Base-by-base conservation (phyloP, 2,113 vertebrate genomes). In the Mus spicilegus region DNA sequence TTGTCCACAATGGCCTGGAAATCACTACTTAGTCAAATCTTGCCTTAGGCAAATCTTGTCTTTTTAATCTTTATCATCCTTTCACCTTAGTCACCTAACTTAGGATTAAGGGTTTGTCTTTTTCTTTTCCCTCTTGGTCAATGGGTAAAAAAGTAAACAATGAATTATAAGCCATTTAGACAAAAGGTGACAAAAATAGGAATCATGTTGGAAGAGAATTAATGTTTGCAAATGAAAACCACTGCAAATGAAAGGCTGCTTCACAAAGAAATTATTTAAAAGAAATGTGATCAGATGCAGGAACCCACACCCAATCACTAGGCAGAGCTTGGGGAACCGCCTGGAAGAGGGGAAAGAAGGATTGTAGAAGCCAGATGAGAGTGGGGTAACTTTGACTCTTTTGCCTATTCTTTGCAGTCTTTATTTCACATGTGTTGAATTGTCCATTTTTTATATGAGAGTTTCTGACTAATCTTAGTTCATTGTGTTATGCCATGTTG, bases 41-140 rank as follows among this genome's bases (percentile, higher is more conserved):
- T 36, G 65, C 33, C n/a, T 69, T 87, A 5, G 3, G 7, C 6
- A 12, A 72, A 13, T 16, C 5, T n/a, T 22, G 46, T 42, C 46
- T 3, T 72, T 87, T 51, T 16, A 72, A 39, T 39, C 33, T 87
- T 19, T 22, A 2, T 0, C 20, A 56, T 56, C 33, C 33, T 70
- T 36, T 22, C 36, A 6, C 20, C 20, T 54, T 4, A 17, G 13
- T n/a, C 13, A 72, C 6, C 12, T 19, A 72, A 26, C 1, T 10
- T 72, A 72, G 20, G 39, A 72, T 28, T 87, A 7, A 1, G 69
- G 2, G 14, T 2, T 20, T 28, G 12, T 39, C 0, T 0, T 0
- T 70, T 42, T 20, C 42, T 80, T 73, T 56, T 89, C 3, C 11
- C 2, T 75, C 3, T 89, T 67, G 63, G 4, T 73, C 63, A 75